Evolutionary conservation across 2,113 vertebrate species (phyloP).

Genomic region (Balaenoptera acutorostrata): DNA sequence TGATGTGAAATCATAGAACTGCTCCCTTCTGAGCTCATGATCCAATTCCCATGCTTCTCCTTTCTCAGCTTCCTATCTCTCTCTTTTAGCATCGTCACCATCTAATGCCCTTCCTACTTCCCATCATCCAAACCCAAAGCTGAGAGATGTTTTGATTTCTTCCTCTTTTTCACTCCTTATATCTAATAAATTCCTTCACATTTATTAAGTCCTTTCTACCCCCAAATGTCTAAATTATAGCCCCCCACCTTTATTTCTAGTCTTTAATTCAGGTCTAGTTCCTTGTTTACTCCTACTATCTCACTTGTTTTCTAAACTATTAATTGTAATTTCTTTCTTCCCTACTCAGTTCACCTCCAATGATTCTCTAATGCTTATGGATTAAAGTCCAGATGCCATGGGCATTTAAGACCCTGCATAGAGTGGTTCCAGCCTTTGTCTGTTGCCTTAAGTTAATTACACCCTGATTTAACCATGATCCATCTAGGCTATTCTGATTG

Average conservation of each 20-base stretch:
- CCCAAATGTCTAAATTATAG: neutral
- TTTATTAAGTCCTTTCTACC: neutral
- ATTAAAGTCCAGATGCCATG: neutral
- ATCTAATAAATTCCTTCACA: neutral
- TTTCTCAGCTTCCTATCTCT: neutral
- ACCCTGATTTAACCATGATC: neutral
- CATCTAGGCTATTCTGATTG: neutral
- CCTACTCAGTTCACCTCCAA: neutral
- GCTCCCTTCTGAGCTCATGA: neutral
- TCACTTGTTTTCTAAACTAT: neutral
- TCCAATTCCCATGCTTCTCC: neutral
- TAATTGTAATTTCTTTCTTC: neutral
- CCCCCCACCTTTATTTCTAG: neutral
- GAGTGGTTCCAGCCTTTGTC: neutral
- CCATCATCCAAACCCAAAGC: neutral
- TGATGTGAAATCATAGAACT: neutral
- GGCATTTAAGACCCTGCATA: neutral
- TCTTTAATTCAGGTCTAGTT: neutral
- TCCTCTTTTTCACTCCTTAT: neutral
- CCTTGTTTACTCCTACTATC: neutral
- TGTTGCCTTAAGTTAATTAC: neutral
- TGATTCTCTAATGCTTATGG: neutral
- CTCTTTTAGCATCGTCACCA: neutral
- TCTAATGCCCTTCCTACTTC: neutral
- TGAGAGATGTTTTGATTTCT: neutral